phyloP scores from a whole-genome alignment of 1,140 invertebrate genomes.

The Myzus persicae region DNA sequence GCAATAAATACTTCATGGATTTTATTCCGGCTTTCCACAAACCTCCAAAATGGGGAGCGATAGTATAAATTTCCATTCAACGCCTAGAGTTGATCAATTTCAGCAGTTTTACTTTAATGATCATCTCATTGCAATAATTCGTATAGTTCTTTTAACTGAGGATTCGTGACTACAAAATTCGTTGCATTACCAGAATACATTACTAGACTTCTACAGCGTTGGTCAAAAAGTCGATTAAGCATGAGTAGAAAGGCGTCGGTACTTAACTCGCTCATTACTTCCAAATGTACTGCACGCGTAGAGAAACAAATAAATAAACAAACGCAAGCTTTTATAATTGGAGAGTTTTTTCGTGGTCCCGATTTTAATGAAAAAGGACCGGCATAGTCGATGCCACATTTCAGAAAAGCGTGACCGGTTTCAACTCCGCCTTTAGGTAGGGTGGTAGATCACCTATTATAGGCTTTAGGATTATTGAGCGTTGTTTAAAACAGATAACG shows the following conservation, averaged over 20 bases:
- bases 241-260: constrained; percentile 62
- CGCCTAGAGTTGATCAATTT: background rate
- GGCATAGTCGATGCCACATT: constrained; percentile 59
- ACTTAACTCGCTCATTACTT: constrained; percentile 62
- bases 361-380: constrained; percentile 60
- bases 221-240: too few species aligned
- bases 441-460: too few species aligned
- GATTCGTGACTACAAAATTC: constrained; percentile 60
- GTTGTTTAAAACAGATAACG: background rate
- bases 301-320: constrained; percentile 61
- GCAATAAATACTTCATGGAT: too few species aligned
- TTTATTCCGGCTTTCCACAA: too few species aligned
- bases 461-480: background rate
- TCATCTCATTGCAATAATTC: constrained; percentile 12
- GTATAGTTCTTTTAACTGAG: constrained; percentile 27
- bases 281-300: constrained; percentile 63
- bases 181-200: too few species aligned
- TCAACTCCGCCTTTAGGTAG: background rate
- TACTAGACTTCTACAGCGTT: too few species aligned
- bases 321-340: constrained; percentile 59
- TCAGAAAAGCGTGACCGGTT: constrained; percentile 58
- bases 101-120: background rate
- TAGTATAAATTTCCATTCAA: background rate
- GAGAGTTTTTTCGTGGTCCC: constrained; percentile 59
- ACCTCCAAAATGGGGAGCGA: too few species aligned